Base-by-base conservation (phyloP, 2,888 invertebrate genomes). In the Philereme vetulata region DNA sequence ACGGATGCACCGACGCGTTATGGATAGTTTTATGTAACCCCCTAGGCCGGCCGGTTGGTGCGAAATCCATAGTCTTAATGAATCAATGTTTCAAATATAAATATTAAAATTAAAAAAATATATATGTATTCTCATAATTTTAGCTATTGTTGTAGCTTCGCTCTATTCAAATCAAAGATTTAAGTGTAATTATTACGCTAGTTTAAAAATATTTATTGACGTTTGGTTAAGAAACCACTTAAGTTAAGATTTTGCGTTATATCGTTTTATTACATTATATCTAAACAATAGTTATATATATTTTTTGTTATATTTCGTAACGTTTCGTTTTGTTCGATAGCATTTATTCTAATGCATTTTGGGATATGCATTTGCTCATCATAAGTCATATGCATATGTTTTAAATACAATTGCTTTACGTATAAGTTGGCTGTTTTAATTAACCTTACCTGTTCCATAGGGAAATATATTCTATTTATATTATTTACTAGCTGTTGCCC, bases 331-430 rank as follows among this genome's bases (percentile, higher is more conserved):
- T 50, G 36, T 32, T 35, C 43, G 6, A 52, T 32, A 4, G 36
- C n/a, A 47, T 45, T 36, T 36, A 8, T n/a, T 50, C 5, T 42
- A 49, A 45, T 34, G 60, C 57, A 57, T 55, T 51, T 57, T 44
- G 32, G 46, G 7, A 56, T 62, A 57, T 62, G 53, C 62, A 57
- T 62, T 62, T 62, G 50, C 46, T 53, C 32, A 35, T 45, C 44
- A 40, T 48, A 47, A 50, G 45, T 45, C 44, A 40, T 48, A 47
- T 53, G 45, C 52, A 52, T 49, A 45, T 49, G 45, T 53, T 48
- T 51, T 53, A 36, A 38, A 61, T 57, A 62, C 38, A 56, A 35
- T 56, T 54, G 63, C 56, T 60, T 64, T 8, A 46, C 21, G 33
- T 36, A 9, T 43, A 45, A 51, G 43, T 50, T 4, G 51, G 6